These are phyloP conservation scores for Phaonia tiefii DNA, from an alignment of 2,888 invertebrate species.

Conservation along the genomic window DNA sequence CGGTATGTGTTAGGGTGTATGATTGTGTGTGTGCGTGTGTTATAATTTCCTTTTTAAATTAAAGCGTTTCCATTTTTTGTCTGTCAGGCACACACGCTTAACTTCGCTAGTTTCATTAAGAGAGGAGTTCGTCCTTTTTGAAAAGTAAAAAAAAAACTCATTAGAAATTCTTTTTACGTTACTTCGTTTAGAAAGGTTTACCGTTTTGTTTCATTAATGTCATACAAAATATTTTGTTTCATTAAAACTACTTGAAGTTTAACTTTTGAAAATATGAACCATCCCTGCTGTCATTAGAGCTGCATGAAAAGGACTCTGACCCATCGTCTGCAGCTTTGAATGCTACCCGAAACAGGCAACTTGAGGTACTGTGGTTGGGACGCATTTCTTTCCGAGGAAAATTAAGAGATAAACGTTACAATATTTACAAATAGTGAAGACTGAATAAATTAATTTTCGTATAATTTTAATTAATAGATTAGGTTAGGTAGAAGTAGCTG, in stretches of 20 bases:
- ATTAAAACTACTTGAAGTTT: conserved; percentile 56
- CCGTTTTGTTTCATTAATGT: conserved; percentile 39
- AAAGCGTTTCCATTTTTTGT: conserved; percentile 43
- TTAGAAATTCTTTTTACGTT: conserved; percentile 54
- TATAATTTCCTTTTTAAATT: conserved; percentile 44
- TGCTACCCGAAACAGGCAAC: conserved; percentile 18
- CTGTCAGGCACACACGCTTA: conserved; percentile 40
- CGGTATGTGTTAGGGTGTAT: neutral
- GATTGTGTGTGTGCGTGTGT: conserved; percentile 6
- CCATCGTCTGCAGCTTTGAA: neutral
- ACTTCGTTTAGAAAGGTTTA: conserved; percentile 14
- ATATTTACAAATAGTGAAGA: too few relatives aligned
- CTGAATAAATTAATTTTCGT: too few relatives aligned
- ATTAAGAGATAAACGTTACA: too few relatives aligned
- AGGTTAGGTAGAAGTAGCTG: too few relatives aligned
- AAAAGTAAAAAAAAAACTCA: conserved; percentile 46
- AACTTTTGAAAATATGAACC: conserved; percentile 36
- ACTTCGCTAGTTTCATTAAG: neutral
- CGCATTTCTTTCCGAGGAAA: too few relatives aligned
- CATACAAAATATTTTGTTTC: conserved; percentile 57
- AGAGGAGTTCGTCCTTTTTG: conserved; percentile 17
- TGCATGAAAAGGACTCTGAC: neutral
- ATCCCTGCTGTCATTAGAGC: conserved; percentile 44
- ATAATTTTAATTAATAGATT: too few relatives aligned
- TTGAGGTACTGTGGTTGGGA: neutral